Conservation (phyloP, 2,113 vertebrate genomes). For the Sterrhoptilus dennistouni region DNA sequence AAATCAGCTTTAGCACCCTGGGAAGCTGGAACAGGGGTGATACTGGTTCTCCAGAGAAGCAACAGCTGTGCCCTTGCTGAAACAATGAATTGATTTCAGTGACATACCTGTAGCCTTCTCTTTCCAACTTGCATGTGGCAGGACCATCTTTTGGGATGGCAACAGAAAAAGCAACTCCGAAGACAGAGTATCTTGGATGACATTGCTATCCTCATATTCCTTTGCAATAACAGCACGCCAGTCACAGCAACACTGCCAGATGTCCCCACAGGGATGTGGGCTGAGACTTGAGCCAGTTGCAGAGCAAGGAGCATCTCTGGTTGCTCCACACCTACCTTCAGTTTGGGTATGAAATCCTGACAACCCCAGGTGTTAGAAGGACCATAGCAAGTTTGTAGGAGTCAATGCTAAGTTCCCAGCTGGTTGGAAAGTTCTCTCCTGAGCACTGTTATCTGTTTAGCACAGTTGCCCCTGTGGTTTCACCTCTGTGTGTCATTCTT, state of each 20-base stretch:
- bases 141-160: not conserved
- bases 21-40: accelerated
- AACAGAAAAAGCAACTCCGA: not conserved
- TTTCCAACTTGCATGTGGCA: not conserved
- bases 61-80: not conserved
- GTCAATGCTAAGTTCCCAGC: not conserved
- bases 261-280: not conserved
- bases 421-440: not conserved
- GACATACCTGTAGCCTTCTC: not conserved
- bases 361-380: not conserved
- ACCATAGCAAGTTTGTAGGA: not conserved
- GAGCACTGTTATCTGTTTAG: not conserved
- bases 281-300: not conserved
- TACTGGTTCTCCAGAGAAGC: not conserved
- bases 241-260: not conserved
- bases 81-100: not conserved
- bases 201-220: not conserved
- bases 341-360: not conserved
- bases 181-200: not conserved
- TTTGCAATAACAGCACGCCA: not conserved
- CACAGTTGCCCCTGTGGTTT: not conserved
- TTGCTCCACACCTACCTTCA: not conserved
- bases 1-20: not conserved
- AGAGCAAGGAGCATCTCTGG: not conserved
- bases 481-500: not conserved